phyloP scores from a whole-genome alignment of 2,113 vertebrate species.

The Macrotus californicus region DNA sequence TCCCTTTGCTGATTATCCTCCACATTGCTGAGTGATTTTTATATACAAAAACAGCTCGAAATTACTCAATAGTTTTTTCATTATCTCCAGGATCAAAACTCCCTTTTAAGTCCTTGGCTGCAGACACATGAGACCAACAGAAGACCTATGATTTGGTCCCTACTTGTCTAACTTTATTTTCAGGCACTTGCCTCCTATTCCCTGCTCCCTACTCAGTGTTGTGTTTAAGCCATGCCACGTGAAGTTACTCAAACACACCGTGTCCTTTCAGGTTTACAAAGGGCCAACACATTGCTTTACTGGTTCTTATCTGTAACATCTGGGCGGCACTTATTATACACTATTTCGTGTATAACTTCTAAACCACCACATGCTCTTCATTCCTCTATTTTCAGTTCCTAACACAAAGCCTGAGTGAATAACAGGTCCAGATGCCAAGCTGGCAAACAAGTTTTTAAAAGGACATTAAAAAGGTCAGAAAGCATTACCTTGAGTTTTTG shows the following conservation, averaged over 20 bases:
- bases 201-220: background rate
- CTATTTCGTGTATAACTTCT: background rate
- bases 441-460: constrained; percentile 23
- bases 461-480: background rate
- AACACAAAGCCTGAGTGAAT: background rate
- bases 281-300: background rate
- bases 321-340: background rate
- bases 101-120: background rate
- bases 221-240: background rate
- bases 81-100: background rate
- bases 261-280: background rate
- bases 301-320: background rate
- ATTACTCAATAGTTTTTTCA: background rate
- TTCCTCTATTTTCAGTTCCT: background rate
- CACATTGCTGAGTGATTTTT: background rate
- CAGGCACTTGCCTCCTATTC: background rate
- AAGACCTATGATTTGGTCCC: background rate
- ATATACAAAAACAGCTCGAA: background rate
- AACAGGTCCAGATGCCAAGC: background rate
- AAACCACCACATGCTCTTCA: background rate
- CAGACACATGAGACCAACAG: background rate
- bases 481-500: constrained; percentile 89
- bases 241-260: background rate
- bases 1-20: background rate
- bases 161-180: background rate